Conservation (phyloP, 2,888 invertebrate genomes). For the Chrysina gloriosa region DNA sequence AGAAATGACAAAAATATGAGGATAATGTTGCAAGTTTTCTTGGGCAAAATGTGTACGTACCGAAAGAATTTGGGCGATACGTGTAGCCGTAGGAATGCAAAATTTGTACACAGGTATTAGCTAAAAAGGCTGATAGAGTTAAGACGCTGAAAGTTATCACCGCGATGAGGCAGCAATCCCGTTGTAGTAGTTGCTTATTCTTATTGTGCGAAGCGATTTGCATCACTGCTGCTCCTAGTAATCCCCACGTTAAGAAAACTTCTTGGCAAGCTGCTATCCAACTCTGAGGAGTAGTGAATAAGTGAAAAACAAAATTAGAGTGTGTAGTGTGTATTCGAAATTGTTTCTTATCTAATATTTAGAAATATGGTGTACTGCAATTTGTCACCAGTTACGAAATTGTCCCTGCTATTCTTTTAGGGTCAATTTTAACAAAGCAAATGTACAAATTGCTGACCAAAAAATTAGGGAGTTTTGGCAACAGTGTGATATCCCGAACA, state of each 20-base stretch:
- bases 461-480: too few relatives aligned
- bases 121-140: constrained; percentile 81
- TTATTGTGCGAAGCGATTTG: constrained; percentile 83
- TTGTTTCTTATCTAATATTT: too few relatives aligned
- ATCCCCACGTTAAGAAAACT: constrained; percentile 88
- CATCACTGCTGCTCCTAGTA: constrained; percentile 84
- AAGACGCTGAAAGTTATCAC: constrained; percentile 81
- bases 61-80: constrained; percentile 87
- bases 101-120: constrained; percentile 85
- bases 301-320: constrained; percentile 48
- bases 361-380: too few relatives aligned
- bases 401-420: too few relatives aligned
- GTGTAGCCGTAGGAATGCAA: constrained; percentile 78
- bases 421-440: too few relatives aligned
- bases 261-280: constrained; percentile 93
- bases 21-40: too few relatives aligned
- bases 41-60: constrained; percentile 67
- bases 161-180: constrained; percentile 76
- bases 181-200: constrained; percentile 72
- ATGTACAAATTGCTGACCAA: too few relatives aligned
- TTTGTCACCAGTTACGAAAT: too few relatives aligned
- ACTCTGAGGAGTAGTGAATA: too few relatives aligned
- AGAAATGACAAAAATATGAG: constrained; percentile 48
- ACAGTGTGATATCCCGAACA: too few relatives aligned
- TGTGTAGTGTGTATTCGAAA: not conserved